Conservation (phyloP, 2,797 vertebrate genomes). For the Ibycter americanus region DNA sequence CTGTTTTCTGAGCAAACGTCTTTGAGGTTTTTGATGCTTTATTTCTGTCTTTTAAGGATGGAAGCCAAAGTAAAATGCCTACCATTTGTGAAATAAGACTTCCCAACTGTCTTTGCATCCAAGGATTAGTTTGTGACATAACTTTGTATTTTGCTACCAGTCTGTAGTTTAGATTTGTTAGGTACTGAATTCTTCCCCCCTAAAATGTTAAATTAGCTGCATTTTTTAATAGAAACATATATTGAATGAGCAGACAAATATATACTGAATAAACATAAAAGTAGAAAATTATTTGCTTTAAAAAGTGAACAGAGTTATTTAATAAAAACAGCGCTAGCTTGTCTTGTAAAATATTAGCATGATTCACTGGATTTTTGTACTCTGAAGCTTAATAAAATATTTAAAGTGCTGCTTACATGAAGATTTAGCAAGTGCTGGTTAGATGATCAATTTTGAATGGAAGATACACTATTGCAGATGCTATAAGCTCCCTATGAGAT, state of each 20-base stretch:
- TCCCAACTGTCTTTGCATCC: not conserved
- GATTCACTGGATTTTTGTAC: not conserved
- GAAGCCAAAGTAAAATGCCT: not conserved
- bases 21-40: not conserved
- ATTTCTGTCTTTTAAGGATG: not conserved
- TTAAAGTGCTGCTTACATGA: not conserved
- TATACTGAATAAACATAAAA: not conserved
- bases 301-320: not conserved
- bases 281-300: not conserved
- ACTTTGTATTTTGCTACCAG: not conserved
- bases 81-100: not conserved
- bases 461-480: not conserved
- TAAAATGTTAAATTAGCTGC: not conserved
- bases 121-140: not conserved
- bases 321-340: not conserved
- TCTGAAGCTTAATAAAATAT: slow-evolving; percentile 26
- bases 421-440: not conserved
- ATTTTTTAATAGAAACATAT: not conserved
- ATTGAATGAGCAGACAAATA: not conserved
- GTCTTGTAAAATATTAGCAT: not conserved
- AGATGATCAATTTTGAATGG: slow-evolving; percentile 20
- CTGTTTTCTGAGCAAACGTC: not conserved
- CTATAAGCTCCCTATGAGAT: not conserved
- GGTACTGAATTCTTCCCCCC: not conserved
- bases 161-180: not conserved